Evolutionary conservation across 2,888 invertebrate genomes (phyloP).

Genomic region (Teleiodes luculella): DNA sequence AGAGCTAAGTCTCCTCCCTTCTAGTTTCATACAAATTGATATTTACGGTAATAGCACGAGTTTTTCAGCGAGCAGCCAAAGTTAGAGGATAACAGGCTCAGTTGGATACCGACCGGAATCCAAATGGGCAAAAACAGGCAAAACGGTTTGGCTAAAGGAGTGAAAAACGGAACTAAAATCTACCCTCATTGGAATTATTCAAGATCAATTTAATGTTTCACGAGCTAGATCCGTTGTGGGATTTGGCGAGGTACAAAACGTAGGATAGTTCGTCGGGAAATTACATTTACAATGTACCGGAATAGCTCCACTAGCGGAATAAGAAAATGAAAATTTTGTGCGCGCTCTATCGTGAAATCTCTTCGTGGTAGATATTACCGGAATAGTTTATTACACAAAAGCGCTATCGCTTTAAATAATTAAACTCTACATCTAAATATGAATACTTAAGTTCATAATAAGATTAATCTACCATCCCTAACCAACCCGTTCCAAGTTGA

Average conservation of each 20-base stretch:
- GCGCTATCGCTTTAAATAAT: neutral
- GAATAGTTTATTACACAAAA: too few relatives aligned
- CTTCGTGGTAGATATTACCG: conserved; percentile 23
- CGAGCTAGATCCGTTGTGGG: conserved; percentile 39
- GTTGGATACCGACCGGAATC: conserved; percentile 63
- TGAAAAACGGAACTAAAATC: conserved; percentile 63
- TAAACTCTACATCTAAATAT: neutral
- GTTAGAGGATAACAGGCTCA: conserved; percentile 69
- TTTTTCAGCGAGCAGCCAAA: conserved; percentile 70
- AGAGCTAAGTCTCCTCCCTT: conserved; percentile 55
- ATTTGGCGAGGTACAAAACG: conserved; percentile 21
- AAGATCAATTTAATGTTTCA: conserved; percentile 62
- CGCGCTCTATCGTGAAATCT: conserved; percentile 46
- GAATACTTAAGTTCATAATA: neutral
- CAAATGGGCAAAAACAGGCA: conserved; percentile 60
- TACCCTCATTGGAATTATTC: conserved; percentile 53
- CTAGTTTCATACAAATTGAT: conserved; percentile 78
- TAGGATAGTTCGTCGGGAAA: conserved; percentile 16
- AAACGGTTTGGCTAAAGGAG: conserved; percentile 44
- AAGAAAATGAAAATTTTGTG: conserved; percentile 22
- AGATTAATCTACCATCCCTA: neutral
- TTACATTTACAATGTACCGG: conserved; percentile 27
- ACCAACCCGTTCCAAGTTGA: neutral
- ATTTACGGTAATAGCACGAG: conserved; percentile 76
- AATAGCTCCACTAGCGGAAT: conserved; percentile 17